These are phyloP conservation scores for Phrynocephalus versicolor DNA, from an alignment of 2,113 vertebrate species.

Conservation along the genomic window DNA sequence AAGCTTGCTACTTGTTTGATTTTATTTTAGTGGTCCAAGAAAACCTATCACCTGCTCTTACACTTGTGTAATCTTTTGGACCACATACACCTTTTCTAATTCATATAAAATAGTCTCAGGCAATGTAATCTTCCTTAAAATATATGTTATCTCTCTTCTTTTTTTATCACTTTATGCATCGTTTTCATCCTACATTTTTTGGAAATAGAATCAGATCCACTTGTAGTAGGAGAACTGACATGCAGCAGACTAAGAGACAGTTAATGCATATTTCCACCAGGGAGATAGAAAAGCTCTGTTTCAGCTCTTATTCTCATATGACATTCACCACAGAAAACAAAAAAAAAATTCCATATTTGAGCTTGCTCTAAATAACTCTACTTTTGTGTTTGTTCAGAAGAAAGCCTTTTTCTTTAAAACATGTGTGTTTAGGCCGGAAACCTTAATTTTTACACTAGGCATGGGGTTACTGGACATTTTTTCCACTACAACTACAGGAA, in stretches of 20 bases:
- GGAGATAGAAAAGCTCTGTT: background rate
- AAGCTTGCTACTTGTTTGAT: no score
- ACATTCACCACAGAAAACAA: background rate
- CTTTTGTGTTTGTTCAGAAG: background rate
- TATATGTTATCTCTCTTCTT: background rate
- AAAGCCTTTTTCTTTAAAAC: background rate
- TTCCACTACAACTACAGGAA: no score
- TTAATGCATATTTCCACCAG: background rate
- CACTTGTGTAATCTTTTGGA: no score
- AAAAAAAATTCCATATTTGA: background rate
- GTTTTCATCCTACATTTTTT: background rate
- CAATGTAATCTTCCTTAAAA: background rate
- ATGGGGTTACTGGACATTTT: no score
- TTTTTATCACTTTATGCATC: background rate
- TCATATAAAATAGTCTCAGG: background rate
- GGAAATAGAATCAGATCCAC: background rate
- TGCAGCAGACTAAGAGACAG: background rate
- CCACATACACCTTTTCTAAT: no score
- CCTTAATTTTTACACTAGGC: background rate
- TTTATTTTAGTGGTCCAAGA: no score
- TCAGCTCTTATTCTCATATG: background rate
- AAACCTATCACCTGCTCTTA: no score
- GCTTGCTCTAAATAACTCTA: background rate
- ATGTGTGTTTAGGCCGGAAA: background rate
- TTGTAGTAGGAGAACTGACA: background rate